phyloP scores from a whole-genome alignment of 2,888 invertebrate genomes.

The Alentia gelatinosa region DNA sequence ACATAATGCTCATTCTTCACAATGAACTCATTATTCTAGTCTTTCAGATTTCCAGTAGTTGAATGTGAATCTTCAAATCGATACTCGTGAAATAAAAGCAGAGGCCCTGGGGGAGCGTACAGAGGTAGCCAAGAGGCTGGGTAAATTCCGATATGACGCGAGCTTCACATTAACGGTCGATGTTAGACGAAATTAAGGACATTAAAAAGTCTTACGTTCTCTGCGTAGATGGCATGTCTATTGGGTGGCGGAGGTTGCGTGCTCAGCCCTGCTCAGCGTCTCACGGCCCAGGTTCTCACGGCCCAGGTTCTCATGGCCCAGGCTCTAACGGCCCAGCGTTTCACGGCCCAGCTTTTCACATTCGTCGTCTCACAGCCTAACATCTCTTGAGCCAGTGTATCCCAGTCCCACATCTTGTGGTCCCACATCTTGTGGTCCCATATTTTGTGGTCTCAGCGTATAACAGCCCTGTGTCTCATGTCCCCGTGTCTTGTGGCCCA shows the following conservation, averaged over 20 bases:
- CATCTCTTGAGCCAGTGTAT: too few species aligned
- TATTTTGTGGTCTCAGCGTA: too few species aligned
- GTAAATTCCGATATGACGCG: neutral
- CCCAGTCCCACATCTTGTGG: too few species aligned
- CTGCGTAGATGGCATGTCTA: neutral
- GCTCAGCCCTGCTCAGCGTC: neutral
- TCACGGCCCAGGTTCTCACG: neutral
- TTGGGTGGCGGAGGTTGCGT: too few species aligned
- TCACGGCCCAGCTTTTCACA: too few species aligned
- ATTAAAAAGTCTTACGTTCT: neutral
- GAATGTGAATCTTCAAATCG: neutral
- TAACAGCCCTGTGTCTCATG: too few species aligned
- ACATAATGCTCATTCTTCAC: neutral
- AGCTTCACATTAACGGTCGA: neutral
- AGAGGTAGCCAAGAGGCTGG: neutral
- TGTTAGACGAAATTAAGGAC: neutral
- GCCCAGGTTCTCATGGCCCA: neutral
- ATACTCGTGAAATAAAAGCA: neutral
- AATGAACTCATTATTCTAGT: neutral
- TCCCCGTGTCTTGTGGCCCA: too few species aligned
- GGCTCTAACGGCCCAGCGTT: neutral
- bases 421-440: too few species aligned
- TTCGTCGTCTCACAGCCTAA: too few species aligned
- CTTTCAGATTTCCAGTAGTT: neutral
- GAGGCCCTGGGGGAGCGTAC: neutral